phyloP scores from a whole-genome alignment of 2,797 vertebrate species.

The Holocentrus rufus region DNA sequence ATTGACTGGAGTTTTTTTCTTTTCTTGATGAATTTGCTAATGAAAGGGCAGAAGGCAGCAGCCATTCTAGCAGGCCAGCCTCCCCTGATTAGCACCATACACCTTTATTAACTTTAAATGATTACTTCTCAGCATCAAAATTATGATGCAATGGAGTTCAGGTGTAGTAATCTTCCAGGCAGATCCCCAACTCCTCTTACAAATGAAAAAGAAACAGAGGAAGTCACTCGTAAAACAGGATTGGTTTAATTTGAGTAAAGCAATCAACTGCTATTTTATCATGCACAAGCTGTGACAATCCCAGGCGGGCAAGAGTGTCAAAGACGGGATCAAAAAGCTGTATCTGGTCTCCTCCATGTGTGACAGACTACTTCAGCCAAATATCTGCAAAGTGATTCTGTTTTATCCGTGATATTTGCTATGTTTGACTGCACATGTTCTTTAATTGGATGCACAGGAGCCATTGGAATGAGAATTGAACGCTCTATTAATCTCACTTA shows the following conservation, averaged over 20 bases:
- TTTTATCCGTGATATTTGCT: conserved; percentile 48
- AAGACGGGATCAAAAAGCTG: conserved; percentile 31
- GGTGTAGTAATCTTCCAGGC: conserved; percentile 64
- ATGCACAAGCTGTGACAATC: conserved; percentile 4
- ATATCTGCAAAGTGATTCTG: conserved; percentile 45
- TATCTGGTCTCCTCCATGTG: conserved; percentile 13
- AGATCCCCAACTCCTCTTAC: conserved; percentile 52
- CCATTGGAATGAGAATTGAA: conserved; percentile 52
- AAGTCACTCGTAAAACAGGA: conserved; percentile 40
- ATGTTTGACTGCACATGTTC: conserved; percentile 50
- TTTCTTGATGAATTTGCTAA: conserved; percentile 48
- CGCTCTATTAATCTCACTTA: conserved; percentile 66
- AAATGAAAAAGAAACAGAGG: conserved; percentile 37
- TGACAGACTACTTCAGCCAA: conserved; percentile 33
- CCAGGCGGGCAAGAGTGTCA: conserved; percentile 17
- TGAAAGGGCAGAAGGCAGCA: conserved; percentile 52
- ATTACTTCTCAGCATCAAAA: conserved; percentile 68
- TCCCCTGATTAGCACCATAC: conserved; percentile 63
- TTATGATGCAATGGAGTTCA: conserved; percentile 58
- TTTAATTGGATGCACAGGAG: conserved; percentile 55
- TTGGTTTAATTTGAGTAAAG: conserved; percentile 47
- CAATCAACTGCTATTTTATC: conserved; percentile 22
- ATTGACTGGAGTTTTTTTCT: conserved; percentile 11
- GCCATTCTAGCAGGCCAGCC: conserved; percentile 35
- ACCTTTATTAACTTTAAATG: conserved; percentile 72